Conservation (phyloP, 1,140 invertebrate species). For the Hyposmocoma kahamanoa region DNA sequence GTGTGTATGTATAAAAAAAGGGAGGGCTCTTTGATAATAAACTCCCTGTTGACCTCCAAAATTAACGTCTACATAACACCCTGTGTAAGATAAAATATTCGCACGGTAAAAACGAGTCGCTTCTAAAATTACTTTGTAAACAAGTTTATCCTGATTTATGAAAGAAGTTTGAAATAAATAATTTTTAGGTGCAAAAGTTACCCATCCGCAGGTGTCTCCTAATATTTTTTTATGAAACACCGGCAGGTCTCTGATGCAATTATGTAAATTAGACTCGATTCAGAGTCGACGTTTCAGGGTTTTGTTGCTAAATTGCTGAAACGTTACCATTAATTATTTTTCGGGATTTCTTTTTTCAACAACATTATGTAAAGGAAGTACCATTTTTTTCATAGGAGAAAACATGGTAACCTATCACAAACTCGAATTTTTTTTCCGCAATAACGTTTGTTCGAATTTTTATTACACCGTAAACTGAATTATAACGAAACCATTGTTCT, state of each 20-base stretch:
- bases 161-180: slow-evolving; percentile 59
- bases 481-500: no score
- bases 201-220: slow-evolving; percentile 45
- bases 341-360: neutral
- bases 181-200: slow-evolving; percentile 56
- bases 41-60: no score
- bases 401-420: neutral
- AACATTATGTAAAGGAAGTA: neutral
- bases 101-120: slow-evolving; percentile 13
- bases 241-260: slow-evolving; percentile 40
- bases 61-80: no score
- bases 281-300: no score
- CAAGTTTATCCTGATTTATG: slow-evolving; percentile 59
- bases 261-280: slow-evolving; percentile 38
- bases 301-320: no score
- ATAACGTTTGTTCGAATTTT: no score
- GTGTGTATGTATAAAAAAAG: no score
- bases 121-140: slow-evolving; percentile 52
- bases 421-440: neutral
- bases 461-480: no score
- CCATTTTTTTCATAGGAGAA: neutral
- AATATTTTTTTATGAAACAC: slow-evolving; percentile 47
- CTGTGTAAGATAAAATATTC: neutral
- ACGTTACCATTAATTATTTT: no score
- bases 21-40: no score